These are phyloP conservation scores for Arrhopalites spinosus DNA, from an alignment of 2,888 invertebrate genomes.

Conservation along the genomic window DNA sequence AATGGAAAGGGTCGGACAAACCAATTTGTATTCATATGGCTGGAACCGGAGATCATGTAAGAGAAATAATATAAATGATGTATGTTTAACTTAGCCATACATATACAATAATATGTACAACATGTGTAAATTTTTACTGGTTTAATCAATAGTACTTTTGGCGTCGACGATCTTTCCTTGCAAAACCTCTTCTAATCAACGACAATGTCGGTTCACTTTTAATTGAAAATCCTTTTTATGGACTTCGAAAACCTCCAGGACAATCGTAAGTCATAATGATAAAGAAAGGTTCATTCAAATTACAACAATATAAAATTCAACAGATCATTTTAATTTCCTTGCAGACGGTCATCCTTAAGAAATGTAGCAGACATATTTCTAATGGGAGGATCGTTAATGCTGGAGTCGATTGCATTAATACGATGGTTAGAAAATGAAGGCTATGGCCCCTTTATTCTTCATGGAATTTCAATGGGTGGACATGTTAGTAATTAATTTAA, in stretches of 20 bases:
- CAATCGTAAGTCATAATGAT: conserved; percentile 72
- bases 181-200: conserved; percentile 86
- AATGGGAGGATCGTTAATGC: conserved; percentile 95
- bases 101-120: no score
- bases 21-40: conserved; percentile 94
- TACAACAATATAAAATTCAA: conserved; percentile 18
- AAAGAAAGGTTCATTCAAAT: neutral
- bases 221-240: conserved; percentile 96
- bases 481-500: conserved; percentile 88
- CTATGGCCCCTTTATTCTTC: conserved; percentile 89
- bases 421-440: conserved; percentile 93
- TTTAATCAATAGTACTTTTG: conserved; percentile 75
- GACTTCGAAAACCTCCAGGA: conserved; percentile 81
- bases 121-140: no score
- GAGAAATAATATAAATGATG: no score
- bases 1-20: no score
- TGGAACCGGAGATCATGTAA: conserved; percentile 98
- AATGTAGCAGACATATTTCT: conserved; percentile 98
- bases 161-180: conserved; percentile 86
- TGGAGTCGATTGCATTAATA: conserved; percentile 88
- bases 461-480: conserved; percentile 97
- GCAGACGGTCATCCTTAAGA: conserved; percentile 84
- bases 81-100: no score
- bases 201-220: conserved; percentile 90
- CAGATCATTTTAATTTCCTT: conserved; percentile 40